Evolutionary conservation across 2,888 invertebrate genomes (phyloP), one percentile per base, ranked within the genome.

Genomic region (Papilio elwesi): DNA sequence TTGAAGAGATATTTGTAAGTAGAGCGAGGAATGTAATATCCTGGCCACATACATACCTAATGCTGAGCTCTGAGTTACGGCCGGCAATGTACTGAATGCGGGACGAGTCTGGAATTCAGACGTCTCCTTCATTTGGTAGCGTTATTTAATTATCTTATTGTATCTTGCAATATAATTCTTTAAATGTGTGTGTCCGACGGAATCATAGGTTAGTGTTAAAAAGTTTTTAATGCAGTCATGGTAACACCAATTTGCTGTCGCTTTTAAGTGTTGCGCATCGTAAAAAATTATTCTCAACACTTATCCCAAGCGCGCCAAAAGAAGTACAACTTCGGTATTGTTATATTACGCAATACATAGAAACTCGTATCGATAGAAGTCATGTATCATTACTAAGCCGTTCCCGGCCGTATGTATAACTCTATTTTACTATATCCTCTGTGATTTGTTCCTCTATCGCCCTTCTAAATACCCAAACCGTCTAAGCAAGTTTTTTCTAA

Each of bases 11-110:
- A 65, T 51, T 48, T 49, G 36, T 65, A 51, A 51, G 36, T 38
- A 26, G 16, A 47, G 13, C 6, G 55, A 55, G 55, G 55, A 38
- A 68, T 67, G 43, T 67, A 67, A 68, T 55, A 68, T 55, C 43
- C 47, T 55, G 48, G 47, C 67, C 47, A 55, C 67, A 47, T 26
- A 16, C 55, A 7, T 47, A n/a, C 43, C 8, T 47, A 63, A 63
- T 47, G 66, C 8, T 53, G 11, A 55, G 67, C 51, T 15, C 67
- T 55, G 55, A 68, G 55, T 68, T 68, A 68, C 47, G 26, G 8
- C 67, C 8, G 3, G 55, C 67, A 55, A 68, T 68, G 43, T 68
- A 55, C 47, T 55, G 67, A 26, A 26, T 4, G 47, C n/a, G 43
- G 47, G 16, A 47, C 55, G 16, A 43, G 43, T 26, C 38, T 47